Conservation (phyloP, 2,113 vertebrate genomes). For the Origma solitaria region DNA sequence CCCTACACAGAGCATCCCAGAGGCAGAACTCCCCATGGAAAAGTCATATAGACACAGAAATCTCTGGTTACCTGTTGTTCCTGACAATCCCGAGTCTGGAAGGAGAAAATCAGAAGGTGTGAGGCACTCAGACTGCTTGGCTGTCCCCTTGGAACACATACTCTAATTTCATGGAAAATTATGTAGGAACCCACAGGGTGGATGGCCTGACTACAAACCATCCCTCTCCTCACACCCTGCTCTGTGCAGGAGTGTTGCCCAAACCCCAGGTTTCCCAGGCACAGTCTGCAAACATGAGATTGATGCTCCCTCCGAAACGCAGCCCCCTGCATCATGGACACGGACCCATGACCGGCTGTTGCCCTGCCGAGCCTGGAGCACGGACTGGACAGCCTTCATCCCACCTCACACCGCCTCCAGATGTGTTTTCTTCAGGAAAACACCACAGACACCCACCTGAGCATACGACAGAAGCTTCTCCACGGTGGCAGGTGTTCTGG, state of each 20-base stretch:
- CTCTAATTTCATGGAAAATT: background rate
- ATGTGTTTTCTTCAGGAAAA: background rate
- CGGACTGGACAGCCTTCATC: background rate
- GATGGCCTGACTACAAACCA: background rate
- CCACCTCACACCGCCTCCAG: background rate
- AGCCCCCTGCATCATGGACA: fast-evolving
- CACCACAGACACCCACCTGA: background rate
- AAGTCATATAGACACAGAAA: background rate
- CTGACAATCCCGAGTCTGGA: background rate
- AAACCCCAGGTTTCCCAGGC: background rate
- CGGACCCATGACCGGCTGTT: fast-evolving
- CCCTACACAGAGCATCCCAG: background rate
- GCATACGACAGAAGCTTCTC: background rate
- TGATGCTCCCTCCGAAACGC: fast-evolving
- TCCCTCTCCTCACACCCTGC: background rate
- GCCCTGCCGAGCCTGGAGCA: fast-evolving
- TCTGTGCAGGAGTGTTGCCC: fast-evolving
- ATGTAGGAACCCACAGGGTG: fast-evolving
- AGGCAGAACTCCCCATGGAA: background rate
- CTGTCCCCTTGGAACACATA: fast-evolving
- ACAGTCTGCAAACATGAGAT: background rate
- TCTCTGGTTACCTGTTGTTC: background rate
- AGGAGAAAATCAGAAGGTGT: background rate
- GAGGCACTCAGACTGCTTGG: fast-evolving
- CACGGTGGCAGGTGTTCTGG: fast-evolving